Evolutionary conservation across 2,888 invertebrate species (phyloP), one percentile per base, ranked within the genome.

Genomic region (Alcis repandata): DNA sequence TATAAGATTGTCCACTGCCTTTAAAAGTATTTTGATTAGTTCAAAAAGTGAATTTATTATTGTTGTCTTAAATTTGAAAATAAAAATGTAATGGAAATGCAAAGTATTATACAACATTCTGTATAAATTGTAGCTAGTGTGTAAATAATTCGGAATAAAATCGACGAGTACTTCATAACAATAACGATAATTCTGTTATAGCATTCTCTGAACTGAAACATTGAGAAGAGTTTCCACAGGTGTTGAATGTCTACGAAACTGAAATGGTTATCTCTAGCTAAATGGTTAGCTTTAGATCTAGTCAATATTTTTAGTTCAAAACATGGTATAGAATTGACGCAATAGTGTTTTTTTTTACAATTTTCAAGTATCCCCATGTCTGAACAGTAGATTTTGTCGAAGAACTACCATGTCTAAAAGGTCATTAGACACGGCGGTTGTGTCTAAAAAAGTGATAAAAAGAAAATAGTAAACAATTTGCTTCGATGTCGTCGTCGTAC

Each of bases 1-100:
- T 45, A 32, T 56, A 56, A 56, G 56, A 20, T 45, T 45, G 33
- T 33, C 36, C 20, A 45, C 45, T 56, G 56, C 45, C 56, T 45
- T 45, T 45, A 15, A 27, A 56, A 45, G 56, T 56, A 56, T 45
- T 56, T 45, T 36, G 10, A 20, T 43, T 41, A 32, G 43, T 43
- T 20, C 33, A 17, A 33, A 33, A 56, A 45, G 17, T 19, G 19
- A 56, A 43, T 41, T 43, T 27, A 22, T 1, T 8, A 27, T 19
- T 33, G 10, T 45, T n/a, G 56, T 45, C 33, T 45, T 56, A 45
- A 45, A 32, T 36, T 56, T 41, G 27, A 40, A 22, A 43, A 20
- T 11, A 45, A 51, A 51, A 11, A 49, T 33, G 49, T 33, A 13
- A 51, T 8, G 36, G 36, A 51, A 51, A 13, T 10, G 17, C 27